Percentiles rank a stretch among this genome's conserved stretches.
phyloP scores from a whole-genome alignment of 2,113 vertebrate species.

The Numida meleagris region DNA sequence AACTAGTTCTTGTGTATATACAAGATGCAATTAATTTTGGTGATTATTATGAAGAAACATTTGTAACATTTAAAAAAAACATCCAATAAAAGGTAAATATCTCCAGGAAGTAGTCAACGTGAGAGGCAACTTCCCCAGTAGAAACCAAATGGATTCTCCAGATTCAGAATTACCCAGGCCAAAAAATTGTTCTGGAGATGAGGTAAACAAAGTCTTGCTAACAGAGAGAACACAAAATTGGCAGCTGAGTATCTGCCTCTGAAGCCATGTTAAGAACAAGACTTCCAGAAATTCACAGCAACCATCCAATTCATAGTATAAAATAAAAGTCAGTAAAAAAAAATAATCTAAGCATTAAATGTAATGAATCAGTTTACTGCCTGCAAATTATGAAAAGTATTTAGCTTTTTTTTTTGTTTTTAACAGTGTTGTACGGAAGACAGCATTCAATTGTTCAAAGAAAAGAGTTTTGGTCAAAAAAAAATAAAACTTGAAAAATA shows the following conservation, averaged over 20 bases:
- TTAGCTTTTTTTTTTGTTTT: background rate
- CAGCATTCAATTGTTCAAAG: background rate
- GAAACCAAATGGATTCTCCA: background rate
- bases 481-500: background rate
- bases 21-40: background rate
- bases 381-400: background rate
- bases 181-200: background rate
- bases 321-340: background rate
- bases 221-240: background rate
- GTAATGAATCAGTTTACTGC: background rate
- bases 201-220: background rate
- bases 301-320: background rate
- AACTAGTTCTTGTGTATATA: background rate
- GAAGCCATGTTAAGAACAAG: background rate
- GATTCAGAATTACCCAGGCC: background rate
- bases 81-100: background rate
- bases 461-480: background rate
- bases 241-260: accelerated
- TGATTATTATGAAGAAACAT: background rate
- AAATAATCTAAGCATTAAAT: background rate
- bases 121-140: background rate
- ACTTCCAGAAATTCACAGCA: background rate
- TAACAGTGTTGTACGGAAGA: background rate
- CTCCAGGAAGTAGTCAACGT: background rate
- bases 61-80: background rate